phyloP scores from a whole-genome alignment of 2,888 invertebrate species.

The Napeogenes inachia region DNA sequence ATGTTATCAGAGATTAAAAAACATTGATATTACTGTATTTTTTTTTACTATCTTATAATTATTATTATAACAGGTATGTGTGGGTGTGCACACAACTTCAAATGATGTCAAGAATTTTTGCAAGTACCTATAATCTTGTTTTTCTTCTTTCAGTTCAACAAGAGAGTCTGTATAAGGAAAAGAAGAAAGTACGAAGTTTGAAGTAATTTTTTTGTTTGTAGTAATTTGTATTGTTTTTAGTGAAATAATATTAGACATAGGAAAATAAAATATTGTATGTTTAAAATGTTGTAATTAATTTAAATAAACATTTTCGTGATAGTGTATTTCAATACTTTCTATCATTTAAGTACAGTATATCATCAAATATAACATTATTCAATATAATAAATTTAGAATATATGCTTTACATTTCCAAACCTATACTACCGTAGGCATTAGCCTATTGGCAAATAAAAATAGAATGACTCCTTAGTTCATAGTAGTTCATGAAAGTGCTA shows the following conservation, averaged over 20 bases:
- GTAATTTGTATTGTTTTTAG: constrained; percentile 23
- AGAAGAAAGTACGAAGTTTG: constrained; percentile 85
- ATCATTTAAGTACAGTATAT: constrained; percentile 35
- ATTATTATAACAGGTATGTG: too few relatives aligned
- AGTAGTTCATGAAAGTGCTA: constrained; percentile 3
- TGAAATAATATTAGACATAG: constrained; percentile 35
- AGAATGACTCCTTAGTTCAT: constrained; percentile 7
- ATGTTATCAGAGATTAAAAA: too few relatives aligned
- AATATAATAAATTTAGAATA: constrained; percentile 70
- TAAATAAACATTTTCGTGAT: constrained; percentile 70
- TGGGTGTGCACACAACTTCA: too few relatives aligned
- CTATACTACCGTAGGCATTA: constrained; percentile 16
- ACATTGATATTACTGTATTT: too few relatives aligned
- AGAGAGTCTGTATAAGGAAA: constrained; percentile 77
- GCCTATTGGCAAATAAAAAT: neutral
- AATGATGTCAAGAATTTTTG: too few relatives aligned
- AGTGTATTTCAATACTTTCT: constrained; percentile 51
- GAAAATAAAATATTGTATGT: constrained; percentile 40
- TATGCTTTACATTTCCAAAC: constrained; percentile 60
- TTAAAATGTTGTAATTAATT: constrained; percentile 61
- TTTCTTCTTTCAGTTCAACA: constrained; percentile 81
- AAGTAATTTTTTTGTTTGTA: constrained; percentile 40
- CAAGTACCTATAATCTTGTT: constrained; percentile 20
- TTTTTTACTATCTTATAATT: too few relatives aligned
- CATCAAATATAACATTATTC: constrained; percentile 31